Evolutionary conservation across 2,888 invertebrate genomes (phyloP).

Genomic region (Petrolisthes manimaculis): DNA sequence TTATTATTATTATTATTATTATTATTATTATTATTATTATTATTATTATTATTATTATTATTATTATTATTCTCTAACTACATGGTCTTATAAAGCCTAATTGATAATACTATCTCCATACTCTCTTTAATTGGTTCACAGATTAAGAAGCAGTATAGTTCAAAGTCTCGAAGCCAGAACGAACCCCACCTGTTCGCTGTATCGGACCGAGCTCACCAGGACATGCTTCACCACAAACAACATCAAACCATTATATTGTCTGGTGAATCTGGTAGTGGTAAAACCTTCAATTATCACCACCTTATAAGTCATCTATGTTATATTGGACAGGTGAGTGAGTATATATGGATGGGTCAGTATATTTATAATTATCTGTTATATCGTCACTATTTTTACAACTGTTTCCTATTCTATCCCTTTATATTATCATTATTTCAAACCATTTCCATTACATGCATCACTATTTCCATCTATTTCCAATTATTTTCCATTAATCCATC

Average conservation of each 20-base stretch:
- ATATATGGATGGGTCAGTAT: background rate
- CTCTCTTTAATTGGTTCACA: slow-evolving; percentile 70
- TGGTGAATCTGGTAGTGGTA: slow-evolving; percentile 92
- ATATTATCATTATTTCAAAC: too few species aligned
- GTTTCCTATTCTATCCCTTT: too few species aligned
- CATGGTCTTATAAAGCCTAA: too few species aligned
- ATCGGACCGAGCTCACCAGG: slow-evolving; percentile 90
- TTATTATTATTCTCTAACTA: too few species aligned
- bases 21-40: background rate
- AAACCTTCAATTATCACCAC: slow-evolving; percentile 86
- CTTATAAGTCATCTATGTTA: slow-evolving; percentile 84
- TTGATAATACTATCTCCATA: too few species aligned
- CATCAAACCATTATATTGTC: slow-evolving; percentile 88
- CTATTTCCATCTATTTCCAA: too few species aligned
- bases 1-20: too few species aligned
- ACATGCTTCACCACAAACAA: slow-evolving; percentile 86
- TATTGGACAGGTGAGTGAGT: slow-evolving; percentile 78
- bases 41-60: too few species aligned
- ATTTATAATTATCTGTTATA: background rate
- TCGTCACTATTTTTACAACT: too few species aligned
- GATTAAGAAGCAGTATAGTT: slow-evolving; percentile 84
- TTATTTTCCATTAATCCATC: too few species aligned
- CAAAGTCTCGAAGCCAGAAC: slow-evolving; percentile 88
- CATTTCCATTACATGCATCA: too few species aligned
- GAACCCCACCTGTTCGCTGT: slow-evolving; percentile 90